Evolutionary conservation across 2,797 vertebrate species (phyloP).

Genomic region (Eidolon dupreanum): DNA sequence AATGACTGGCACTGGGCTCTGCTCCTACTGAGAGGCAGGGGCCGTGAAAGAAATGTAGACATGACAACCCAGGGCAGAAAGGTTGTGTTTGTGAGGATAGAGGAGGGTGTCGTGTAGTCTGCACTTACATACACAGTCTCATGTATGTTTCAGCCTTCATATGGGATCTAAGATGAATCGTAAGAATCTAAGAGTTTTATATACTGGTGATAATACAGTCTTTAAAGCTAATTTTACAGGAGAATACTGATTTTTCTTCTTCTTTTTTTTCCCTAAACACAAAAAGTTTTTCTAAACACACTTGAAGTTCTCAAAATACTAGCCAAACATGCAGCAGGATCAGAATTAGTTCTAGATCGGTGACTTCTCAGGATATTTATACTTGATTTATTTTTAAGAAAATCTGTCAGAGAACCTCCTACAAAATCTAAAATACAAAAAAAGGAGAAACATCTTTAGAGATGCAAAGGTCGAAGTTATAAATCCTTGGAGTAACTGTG

Average conservation of each 20-base stretch:
- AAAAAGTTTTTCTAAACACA: constrained; percentile 35
- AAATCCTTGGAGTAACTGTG: background rate
- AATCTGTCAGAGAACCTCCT: background rate
- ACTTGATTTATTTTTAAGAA: background rate
- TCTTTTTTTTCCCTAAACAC: background rate
- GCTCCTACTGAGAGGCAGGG: background rate
- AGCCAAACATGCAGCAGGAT: background rate
- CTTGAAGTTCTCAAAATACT: constrained; percentile 42
- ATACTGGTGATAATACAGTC: background rate
- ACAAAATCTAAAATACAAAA: background rate
- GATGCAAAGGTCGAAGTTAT: background rate
- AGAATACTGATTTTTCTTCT: background rate
- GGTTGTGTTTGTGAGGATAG: background rate
- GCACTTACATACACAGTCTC: background rate
- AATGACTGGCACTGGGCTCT: background rate
- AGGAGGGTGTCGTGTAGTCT: too few species aligned
- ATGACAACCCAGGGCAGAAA: background rate
- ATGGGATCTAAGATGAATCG: background rate
- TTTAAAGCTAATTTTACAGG: constrained; percentile 37
- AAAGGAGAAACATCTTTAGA: background rate
- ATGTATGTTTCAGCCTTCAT: background rate
- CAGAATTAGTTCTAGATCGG: background rate
- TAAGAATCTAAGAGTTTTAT: background rate
- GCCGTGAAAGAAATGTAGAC: background rate
- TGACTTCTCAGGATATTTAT: background rate